These are phyloP conservation scores for Tragelaphus strepsiceros DNA, from an alignment of 2,113 vertebrate genomes.

Conservation along the genomic window DNA sequence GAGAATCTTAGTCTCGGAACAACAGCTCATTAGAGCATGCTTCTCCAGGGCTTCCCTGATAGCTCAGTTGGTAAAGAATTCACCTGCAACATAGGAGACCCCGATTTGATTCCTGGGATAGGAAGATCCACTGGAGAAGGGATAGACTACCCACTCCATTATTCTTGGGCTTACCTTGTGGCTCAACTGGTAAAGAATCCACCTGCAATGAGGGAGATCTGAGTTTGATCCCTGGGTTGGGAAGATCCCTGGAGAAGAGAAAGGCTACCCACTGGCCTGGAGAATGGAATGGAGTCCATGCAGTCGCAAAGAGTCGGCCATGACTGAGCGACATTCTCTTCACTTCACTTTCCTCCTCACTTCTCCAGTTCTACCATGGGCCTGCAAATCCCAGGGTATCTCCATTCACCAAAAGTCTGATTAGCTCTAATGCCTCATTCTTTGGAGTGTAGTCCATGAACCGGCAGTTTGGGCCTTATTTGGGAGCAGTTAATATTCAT, in stretches of 20 bases:
- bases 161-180: background rate
- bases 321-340: background rate
- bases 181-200: background rate
- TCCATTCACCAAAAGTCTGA: background rate
- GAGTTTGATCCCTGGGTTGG: background rate
- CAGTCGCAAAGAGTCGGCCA: rapidly evolving
- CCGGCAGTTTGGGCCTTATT: background rate
- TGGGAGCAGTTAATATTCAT: background rate
- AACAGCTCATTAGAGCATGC: background rate
- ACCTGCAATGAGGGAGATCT: background rate
- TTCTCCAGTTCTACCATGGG: background rate
- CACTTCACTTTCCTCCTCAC: background rate
- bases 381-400: background rate
- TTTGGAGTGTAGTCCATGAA: background rate
- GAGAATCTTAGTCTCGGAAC: background rate
- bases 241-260: background rate
- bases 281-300: background rate
- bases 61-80: background rate
- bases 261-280: background rate
- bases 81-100: background rate
- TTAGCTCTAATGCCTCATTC: background rate
- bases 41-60: background rate
- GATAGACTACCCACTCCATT: background rate
- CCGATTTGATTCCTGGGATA: rapidly evolving
- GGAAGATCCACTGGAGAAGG: background rate